These are phyloP conservation scores for Apolygus lucorum DNA, from an alignment of 1,140 invertebrate species.

Conservation along the genomic window DNA sequence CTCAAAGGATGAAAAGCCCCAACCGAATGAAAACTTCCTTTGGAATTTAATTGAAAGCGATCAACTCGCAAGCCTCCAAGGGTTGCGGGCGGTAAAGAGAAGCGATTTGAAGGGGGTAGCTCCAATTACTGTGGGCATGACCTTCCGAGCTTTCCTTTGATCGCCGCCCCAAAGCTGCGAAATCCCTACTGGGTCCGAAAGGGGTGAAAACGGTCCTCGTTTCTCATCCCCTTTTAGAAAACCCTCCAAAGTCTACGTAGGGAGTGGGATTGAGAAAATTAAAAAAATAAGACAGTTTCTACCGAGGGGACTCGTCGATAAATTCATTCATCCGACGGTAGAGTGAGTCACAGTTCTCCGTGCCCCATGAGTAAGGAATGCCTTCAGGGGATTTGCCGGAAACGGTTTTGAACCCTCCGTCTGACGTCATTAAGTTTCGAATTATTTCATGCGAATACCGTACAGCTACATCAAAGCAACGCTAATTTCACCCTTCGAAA, in stretches of 20 bases:
- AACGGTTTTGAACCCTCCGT: too few species aligned
- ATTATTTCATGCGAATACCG: background rate
- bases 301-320: too few species aligned
- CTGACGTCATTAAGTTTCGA: background rate
- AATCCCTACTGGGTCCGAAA: background rate
- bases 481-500: background rate
- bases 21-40: constrained; percentile 5
- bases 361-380: too few species aligned
- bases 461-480: background rate
- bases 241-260: too few species aligned
- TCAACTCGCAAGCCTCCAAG: constrained; percentile 9
- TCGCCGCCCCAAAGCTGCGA: background rate
- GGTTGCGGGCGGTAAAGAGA: background rate
- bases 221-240: too few species aligned
- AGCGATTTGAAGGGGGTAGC: background rate
- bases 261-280: too few species aligned
- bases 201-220: background rate
- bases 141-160: background rate
- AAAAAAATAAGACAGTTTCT: too few species aligned
- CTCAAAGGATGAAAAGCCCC: constrained; percentile 8
- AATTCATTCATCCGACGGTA: too few species aligned
- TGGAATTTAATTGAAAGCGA: constrained; percentile 15
- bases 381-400: too few species aligned
- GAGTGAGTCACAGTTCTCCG: too few species aligned
- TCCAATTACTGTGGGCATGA: background rate